Conservation (phyloP, 2,797 vertebrate species). For the Oreonectes daqikongensis region DNA sequence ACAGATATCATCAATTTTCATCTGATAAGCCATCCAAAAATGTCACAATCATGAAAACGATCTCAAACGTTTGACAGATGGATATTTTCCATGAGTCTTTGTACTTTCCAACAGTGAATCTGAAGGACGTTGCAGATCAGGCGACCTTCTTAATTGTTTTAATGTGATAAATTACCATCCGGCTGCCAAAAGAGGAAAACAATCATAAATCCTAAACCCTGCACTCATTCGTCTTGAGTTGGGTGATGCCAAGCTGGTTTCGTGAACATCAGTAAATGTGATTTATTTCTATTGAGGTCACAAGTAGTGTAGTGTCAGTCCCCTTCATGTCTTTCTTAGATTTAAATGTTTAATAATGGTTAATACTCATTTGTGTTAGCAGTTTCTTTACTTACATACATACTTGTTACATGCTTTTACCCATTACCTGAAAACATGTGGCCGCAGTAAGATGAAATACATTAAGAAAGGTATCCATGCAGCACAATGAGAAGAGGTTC, state of each 20-base stretch:
- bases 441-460: neutral
- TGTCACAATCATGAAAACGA: neutral
- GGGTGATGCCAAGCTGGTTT: conserved; percentile 8
- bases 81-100: neutral
- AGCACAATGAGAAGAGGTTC: conserved; percentile 1
- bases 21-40: neutral
- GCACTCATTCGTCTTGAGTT: conserved; percentile 14
- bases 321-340: neutral
- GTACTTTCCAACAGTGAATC: neutral
- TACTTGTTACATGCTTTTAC: neutral
- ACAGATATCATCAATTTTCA: neutral
- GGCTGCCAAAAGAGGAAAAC: conserved; percentile 31
- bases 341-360: neutral
- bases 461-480: neutral
- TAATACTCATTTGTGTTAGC: neutral
- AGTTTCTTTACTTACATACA: neutral
- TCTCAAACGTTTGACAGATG: neutral
- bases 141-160: conserved; percentile 41
- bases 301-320: neutral
- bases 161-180: conserved; percentile 39
- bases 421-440: neutral
- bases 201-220: conserved; percentile 31
- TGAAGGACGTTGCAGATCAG: conserved; percentile 10
- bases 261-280: neutral
- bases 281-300: conserved; percentile 15